Base-by-base conservation (phyloP, 1,140 invertebrate genomes). In the Dryas iulia region DNA sequence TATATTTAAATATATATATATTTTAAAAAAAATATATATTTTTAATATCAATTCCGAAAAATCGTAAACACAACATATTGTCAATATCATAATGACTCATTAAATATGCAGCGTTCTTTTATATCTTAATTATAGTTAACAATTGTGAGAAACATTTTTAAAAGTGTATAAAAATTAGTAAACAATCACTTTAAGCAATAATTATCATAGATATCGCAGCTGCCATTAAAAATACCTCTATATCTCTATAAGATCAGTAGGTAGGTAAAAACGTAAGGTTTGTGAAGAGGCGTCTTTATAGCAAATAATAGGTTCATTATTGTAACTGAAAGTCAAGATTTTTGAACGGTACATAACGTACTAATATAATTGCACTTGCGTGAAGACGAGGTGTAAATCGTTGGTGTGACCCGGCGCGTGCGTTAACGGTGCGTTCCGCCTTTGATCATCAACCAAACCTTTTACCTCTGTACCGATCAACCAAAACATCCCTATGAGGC, bases 371-470 rank as follows among this genome's bases (percentile, higher is more conserved):
- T 7, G 52, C 14, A 53, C 26, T 63, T n/a, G 61, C 61, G 61
- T 63, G 52, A 39, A 63, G n/a, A 30, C 52, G 30, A 61, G 52
- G 59, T 68, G 59, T 68, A 54, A 68, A 68, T 31, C 57, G 60
- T 47, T 54, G 12, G 47, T 72, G 75, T 72, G 69, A 74, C 67
- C 66, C 70, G 69, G 64, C 65, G 70, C 69, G 74, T 76, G 66
- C 58, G 52, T 52, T 77, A 77, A 73, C 72, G 74, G 72, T 76
- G 74, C 71, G 74, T 76, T 73, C 71, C 71, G 68, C 71, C 67
- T 14, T 57, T 67, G 61, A 39, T 63, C 65, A 56, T 59, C n/a
- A 60, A 52, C 25, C 54, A 57, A 14, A 61, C 8, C 21, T 47
- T 14, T 58, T 18, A 53, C 59, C 61, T 69, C 35, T 54, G 61